Base-by-base conservation (phyloP, 2,113 vertebrate species). In the Natator depressus region DNA sequence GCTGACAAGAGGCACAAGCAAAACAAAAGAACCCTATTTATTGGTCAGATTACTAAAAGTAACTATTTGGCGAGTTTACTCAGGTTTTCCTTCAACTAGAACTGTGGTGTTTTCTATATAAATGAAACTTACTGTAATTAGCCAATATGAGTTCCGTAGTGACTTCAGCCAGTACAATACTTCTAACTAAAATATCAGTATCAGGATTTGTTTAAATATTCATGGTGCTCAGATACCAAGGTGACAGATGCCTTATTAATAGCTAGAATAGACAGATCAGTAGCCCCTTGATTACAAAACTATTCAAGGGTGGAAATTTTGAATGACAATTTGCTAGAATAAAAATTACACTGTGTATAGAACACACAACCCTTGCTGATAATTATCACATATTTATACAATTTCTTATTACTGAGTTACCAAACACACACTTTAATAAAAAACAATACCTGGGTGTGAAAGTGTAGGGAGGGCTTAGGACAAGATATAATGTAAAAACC, bases 401-500 rank as follows among this genome's bases (percentile, higher is more conserved):
- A 80, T 88, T 89, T 89, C 85, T 82, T 81, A 85, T 89, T 86
- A 62, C 85, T n/a, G 76, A 93, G 93, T 79, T 57, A 82, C 81
- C 1, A 0, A 84, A 75, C 79, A 92, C 72, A 87, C 0, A 4
- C 47, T 38, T 49, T 85, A 88, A 47, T 25, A 51, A 35, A 25
- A 92, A 55, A 65, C 89, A 92, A 80, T 29, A 80, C 72, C 82
- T 53, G 76, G 25, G 65, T 69, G 35, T 2, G 55, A 82, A 94
- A 94, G 75, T 80, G 72, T 92, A 62, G 24, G 51, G 62, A 31
- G 53, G 57, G 84, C 19, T 10, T 19, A n/a, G 6, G 82, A 55
- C 49, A 96, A 97, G 83, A 90, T n/a, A 83, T 25, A 96, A 97
- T 93, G 95, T 72, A 98, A 97, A 97, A 97, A 97, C 91, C 91